Evolutionary conservation across 2,113 vertebrate genomes (phyloP), one percentile per base, ranked within the genome.

Genomic region (Hiodon alosoides): DNA sequence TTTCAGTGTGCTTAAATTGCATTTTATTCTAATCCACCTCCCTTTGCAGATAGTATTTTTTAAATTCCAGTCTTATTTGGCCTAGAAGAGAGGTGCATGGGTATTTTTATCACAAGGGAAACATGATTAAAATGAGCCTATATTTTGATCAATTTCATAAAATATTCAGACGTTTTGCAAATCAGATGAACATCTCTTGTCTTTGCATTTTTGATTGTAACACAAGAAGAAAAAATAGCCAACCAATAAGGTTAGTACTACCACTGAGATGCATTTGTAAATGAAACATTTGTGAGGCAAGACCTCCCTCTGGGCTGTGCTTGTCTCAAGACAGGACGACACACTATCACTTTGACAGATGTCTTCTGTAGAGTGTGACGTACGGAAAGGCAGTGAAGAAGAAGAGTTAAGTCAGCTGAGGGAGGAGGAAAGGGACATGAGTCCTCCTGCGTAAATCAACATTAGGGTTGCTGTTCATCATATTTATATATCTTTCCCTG

Each of bases 31-130:
- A 81, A 77, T 85, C 71, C 82, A n/a, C 71, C n/a, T 81, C 55
- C 80, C 67, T 86, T 75, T 74, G 80, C 69, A 86, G 82, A 85
- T 2, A 0, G 66, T 77, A 78, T 77, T 83, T 79, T 78, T 85
- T 81, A 82, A 31, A 78, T 86, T 84, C 78, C 69, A 69, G 0
- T 1, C 71, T 57, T 80, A 57, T 72, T 77, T 47, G 81, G 73
- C 74, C 76, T 76, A 77, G 16, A 57, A 79, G 79, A 59, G 79
- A 31, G 31, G 31, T 31, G 31, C 31, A 31, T 31, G 31, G 31
- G 31, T 31, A 31, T 31, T 31, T 31, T 31, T 31, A 31, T 31
- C 31, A 31, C 31, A 31, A 31, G 31, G 31, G 31, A 31, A 31
- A 31, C 31, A 31, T 2, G 31, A 31, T 31, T 31, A 31, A 31